Percentiles rank a stretch among this genome's conserved stretches.
These are phyloP conservation scores for Malurus alboscapulatus DNA, from an alignment of 2,113 vertebrate species.

Conservation along the genomic window DNA sequence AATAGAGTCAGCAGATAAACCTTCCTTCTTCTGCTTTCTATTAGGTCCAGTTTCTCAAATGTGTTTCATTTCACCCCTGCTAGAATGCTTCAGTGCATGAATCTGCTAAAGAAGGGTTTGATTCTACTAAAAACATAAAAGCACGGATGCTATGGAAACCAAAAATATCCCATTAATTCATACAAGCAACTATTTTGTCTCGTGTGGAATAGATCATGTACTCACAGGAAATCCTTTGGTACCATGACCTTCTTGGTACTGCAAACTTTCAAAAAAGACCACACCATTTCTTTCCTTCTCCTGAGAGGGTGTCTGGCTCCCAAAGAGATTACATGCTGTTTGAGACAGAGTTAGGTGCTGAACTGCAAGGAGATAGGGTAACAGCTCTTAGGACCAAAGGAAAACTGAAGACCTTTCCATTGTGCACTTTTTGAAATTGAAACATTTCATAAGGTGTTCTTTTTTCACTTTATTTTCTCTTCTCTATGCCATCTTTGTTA, in stretches of 20 bases:
- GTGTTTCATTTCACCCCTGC: slow-evolving; percentile 5
- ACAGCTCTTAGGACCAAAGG: not conserved
- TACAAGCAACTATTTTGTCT: not conserved
- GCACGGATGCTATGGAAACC: not conserved
- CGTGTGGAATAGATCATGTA: not conserved
- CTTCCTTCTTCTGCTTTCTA: not conserved
- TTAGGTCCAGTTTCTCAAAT: not conserved
- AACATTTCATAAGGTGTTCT: not conserved
- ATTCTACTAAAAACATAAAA: not conserved
- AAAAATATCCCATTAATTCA: not conserved
- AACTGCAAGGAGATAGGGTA: not conserved
- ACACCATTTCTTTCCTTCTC: not conserved
- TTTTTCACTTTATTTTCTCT: not conserved
- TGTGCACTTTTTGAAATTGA: not conserved
- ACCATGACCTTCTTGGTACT: not conserved
- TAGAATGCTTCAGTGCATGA: not conserved
- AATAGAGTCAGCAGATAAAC: not conserved
- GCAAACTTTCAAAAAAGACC: not conserved
- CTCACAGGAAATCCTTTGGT: not conserved
- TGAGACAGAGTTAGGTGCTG: not conserved
- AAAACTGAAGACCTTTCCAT: not conserved
- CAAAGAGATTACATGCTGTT: not conserved
- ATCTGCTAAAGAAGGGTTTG: not conserved
- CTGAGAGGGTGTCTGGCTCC: not conserved
- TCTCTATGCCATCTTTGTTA: not conserved